Evolutionary conservation across 2,113 vertebrate species (phyloP), one percentile per base, ranked within the genome.

Genomic region (Corythornis vintsioides): DNA sequence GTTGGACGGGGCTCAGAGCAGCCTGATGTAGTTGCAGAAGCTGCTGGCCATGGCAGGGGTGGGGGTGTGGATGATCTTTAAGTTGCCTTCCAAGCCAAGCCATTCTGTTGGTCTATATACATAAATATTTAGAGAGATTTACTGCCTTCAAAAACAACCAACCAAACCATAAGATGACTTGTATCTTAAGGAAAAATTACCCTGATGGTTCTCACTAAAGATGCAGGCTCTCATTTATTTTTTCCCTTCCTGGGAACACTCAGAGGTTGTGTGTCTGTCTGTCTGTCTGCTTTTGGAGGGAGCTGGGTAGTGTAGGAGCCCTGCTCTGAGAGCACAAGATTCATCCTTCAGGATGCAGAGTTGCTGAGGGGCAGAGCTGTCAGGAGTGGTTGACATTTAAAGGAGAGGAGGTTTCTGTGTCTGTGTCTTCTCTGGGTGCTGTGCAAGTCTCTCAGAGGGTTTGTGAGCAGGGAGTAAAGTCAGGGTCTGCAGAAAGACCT

Each of bases 301-400:
- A 89, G 25, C 71, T 3, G 6, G 56, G 43, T 83, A 56, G 48
- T 60, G 73, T 40, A 26, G 70, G 40, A 91, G 55, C 42, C 50
- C 42, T 33, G 28, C 83, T 92, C 42, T 29, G 48, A 83, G 67
- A 72, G 56, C 57, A 42, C 70, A 56, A 65, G 60, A 57, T 84
- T 88, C 82, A 85, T 91, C 85, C 85, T 91, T 86, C 60, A 79
- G 89, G 82, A 87, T 85, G 83, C 47, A n/a, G 73, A 89, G 63
- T 57, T 93, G 90, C 93, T 35, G 52, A 94, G 64, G 79, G 86
- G 20, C 75, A 94, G 38, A 94, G 26, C 85, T 95, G 93, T 93
- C 90, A 94, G 6, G 64, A 91, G 69, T 35, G 12, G 6, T 85
- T 88, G 82, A 74, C 79, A 86, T 94, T 94, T 94, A 91, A 74